These are phyloP conservation scores for Ceyx melanurus DNA, from an alignment of 2,113 vertebrate species.

Conservation along the genomic window DNA sequence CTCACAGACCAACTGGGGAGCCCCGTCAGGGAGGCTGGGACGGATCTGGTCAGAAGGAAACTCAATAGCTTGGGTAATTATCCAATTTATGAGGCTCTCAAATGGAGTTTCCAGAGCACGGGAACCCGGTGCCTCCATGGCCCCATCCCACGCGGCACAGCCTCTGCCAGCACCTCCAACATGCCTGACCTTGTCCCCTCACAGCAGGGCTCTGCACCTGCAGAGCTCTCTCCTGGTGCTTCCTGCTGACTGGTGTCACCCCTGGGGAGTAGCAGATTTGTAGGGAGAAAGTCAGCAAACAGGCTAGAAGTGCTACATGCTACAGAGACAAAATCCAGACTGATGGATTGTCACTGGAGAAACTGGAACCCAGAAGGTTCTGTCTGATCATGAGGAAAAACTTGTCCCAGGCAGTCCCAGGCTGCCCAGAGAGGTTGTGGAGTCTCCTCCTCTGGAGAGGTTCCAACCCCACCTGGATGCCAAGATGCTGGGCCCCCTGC, in stretches of 20 bases:
- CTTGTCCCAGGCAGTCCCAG: background rate
- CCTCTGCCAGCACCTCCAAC: background rate
- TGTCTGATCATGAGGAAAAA: background rate
- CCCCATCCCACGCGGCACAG: background rate
- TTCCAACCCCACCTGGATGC: background rate
- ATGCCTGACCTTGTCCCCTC: background rate
- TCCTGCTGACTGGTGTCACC: background rate
- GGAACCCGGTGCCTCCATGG: background rate
- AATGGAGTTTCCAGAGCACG: conserved; percentile 57
- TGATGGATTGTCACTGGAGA: background rate
- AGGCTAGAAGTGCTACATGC: rapidly evolving
- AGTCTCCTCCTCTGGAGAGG: background rate
- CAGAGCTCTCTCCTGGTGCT: background rate
- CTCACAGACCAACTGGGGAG: conserved; percentile 25
- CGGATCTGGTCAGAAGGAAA: conserved; percentile 63
- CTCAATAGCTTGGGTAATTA: conserved; percentile 56
- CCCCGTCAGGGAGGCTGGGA: conserved; percentile 19
- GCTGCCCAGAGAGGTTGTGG: background rate
- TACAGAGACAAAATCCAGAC: rapidly evolving
- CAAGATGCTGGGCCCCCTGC: background rate
- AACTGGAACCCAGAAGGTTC: background rate
- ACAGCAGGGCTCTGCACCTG: conserved; percentile 30
- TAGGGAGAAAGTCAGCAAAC: background rate
- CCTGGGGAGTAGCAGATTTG: background rate
- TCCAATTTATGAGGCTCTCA: conserved; percentile 59